Conservation (phyloP, 92 coral and sea anemone genomes). For the Diadumene lineata region DNA sequence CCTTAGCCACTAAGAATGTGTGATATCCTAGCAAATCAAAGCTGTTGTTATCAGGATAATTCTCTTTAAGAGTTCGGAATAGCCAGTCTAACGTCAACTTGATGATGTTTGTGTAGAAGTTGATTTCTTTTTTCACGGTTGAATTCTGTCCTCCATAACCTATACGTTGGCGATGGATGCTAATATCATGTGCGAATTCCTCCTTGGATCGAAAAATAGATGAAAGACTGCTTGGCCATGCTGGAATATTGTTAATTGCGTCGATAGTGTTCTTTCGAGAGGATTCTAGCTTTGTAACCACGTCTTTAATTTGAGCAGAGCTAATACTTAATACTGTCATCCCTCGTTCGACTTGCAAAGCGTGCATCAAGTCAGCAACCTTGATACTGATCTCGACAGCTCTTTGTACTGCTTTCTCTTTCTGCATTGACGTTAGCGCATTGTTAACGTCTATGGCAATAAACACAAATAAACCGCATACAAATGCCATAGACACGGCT, state of each 20-base stretch:
- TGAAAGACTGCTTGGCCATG: conserved; percentile 32
- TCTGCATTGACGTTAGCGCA: conserved; percentile 26
- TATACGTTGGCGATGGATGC: conserved; percentile 6
- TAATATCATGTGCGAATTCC: background rate
- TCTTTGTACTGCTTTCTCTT: conserved; percentile 25
- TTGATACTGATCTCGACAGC: conserved; percentile 35
- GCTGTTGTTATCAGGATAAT: conserved; percentile 7
- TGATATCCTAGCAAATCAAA: conserved; percentile 52
- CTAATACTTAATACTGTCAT: conserved; percentile 59
- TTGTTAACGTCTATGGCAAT: conserved; percentile 47
- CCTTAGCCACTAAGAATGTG: conserved; percentile 58
- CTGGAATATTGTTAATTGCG: conserved; percentile 5
- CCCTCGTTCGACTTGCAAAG: conserved; percentile 70
- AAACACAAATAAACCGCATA: conserved; percentile 43
- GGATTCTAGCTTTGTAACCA: conserved; percentile 15
- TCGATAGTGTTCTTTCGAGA: conserved; percentile 29
- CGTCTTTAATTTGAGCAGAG: conserved; percentile 23
- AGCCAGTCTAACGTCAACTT: conserved; percentile 41
- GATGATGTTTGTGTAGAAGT: conserved; percentile 52
- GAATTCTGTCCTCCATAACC: conserved; percentile 20
- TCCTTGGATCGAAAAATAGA: conserved; percentile 8
- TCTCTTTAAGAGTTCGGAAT: conserved; percentile 21
- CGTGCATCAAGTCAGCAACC: conserved; percentile 64
- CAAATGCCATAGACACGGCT: conserved; percentile 56
- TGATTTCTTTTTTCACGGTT: conserved; percentile 41